Percentiles rank a stretch among this genome's conserved stretches.
These are phyloP conservation scores for Cottus gobio DNA, from an alignment of 2,113 vertebrate species.

Conservation along the genomic window DNA sequence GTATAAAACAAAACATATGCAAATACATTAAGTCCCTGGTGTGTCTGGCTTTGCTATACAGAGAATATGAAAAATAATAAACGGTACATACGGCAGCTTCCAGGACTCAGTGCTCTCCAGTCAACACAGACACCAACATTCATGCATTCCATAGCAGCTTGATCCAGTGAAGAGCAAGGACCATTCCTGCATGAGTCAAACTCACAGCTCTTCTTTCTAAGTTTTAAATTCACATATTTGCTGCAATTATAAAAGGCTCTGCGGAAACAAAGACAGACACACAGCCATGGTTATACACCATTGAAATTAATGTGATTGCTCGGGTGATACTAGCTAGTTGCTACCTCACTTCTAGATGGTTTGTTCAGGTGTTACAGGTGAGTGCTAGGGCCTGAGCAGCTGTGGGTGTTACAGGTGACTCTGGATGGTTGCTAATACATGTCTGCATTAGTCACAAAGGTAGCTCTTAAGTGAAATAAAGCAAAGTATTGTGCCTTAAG, in stretches of 20 bases:
- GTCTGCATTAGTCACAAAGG: neutral
- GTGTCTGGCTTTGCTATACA: neutral
- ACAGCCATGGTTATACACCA: neutral
- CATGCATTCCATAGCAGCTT: constrained; percentile 72
- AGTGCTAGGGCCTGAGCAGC: neutral
- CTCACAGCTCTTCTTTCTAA: constrained; percentile 63
- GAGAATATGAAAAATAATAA: neutral
- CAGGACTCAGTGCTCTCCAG: constrained; percentile 74
- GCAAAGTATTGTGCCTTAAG: neutral
- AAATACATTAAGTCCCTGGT: neutral
- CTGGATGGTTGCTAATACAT: neutral
- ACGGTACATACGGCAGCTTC: constrained; percentile 71
- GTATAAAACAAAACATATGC: neutral
- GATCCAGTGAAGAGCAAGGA: constrained; percentile 69
- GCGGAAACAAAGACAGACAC: constrained; percentile 9
- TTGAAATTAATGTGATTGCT: neutral
- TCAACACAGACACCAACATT: constrained; percentile 64
- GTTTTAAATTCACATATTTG: constrained; percentile 36
- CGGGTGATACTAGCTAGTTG: neutral
- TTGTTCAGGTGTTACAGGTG: neutral
- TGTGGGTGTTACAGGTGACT: neutral
- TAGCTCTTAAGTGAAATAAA: neutral
- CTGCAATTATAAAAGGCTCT: constrained; percentile 75
- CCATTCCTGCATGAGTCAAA: constrained; percentile 54
- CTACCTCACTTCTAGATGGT: neutral